Evolutionary conservation across 2,888 invertebrate species (phyloP), one percentile per base, ranked within the genome.

Genomic region (Eilema sororculum): DNA sequence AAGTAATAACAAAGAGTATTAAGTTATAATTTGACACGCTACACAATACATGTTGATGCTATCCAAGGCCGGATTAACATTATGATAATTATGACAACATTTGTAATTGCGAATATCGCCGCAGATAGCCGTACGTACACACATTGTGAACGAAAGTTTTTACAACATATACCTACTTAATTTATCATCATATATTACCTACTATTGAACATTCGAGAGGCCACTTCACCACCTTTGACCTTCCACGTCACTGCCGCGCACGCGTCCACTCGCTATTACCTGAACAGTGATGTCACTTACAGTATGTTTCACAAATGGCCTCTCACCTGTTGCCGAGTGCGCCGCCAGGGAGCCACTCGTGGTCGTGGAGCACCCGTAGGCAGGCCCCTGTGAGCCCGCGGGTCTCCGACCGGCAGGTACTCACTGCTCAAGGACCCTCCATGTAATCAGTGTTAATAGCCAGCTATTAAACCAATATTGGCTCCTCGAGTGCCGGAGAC

Each of bases 401-500:
- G 60, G 13, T 5, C 57, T 3, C 22, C 41, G 22, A n/a, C n/a
- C n/a, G n/a, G n/a, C n/a, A n/a, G n/a, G 22, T n/a, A 46, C 60
- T 33, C 22, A 9, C 28, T n/a, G 52, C 16, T 30, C 33, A 56
- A 67, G 67, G 67, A 67, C 67, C 37, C 13, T 16, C 25, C n/a
- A 24, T 25, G 57, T 57, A 65, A 65, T 56, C 65, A 60, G 41
- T 13, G 16, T 60, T 60, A 67, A 60, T 67, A 46, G 60, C 13
- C 28, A 52, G 58, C 41, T 59, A 67, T 46, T 61, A 67, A 52
- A 60, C 52, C 33, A 41, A 61, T 52, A 67, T 67, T 67, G 52
- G 52, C 30, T 52, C 3, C 61, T 61, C 52, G 12, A 3, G 28
- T 56, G 28, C 33, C 30, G 56, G 22, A 56, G 16, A 57, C 9